A percentile compares a stretch with the other conserved stretches of the same genome.
phyloP scores from a whole-genome alignment of 2,888 invertebrate genomes.

The Caenorhabditis auriculariae region DNA sequence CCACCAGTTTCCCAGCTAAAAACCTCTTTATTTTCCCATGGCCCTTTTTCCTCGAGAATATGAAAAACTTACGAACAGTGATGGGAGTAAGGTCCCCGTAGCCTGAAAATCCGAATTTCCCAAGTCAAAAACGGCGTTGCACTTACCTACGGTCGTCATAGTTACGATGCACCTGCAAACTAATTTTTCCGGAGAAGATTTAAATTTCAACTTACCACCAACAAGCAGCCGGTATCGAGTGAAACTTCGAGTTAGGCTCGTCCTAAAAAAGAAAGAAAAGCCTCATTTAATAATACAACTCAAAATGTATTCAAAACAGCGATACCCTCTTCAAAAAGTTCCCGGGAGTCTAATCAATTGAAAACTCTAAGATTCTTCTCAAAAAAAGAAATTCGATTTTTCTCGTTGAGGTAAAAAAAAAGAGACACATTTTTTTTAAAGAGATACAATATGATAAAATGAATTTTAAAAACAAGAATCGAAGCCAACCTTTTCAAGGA shows the following conservation, averaged over 20 bases:
- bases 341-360: no score
- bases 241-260: constrained; percentile 51
- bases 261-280: no score
- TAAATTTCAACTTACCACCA: constrained; percentile 43
- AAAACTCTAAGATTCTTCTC: no score
- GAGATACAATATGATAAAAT: no score
- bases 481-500: constrained; percentile 45
- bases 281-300: no score
- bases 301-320: no score
- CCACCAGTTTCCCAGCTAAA: constrained; percentile 57
- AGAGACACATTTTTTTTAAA: no score
- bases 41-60: background rate
- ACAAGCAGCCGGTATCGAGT: constrained; percentile 56
- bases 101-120: constrained; percentile 28
- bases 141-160: constrained; percentile 54
- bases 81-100: constrained; percentile 55
- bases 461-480: background rate
- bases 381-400: no score
- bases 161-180: constrained; percentile 49
- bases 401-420: no score
- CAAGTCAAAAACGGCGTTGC: background rate
- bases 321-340: no score
- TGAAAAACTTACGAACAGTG: constrained; percentile 47
- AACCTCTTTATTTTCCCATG: background rate
- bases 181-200: background rate